Percentiles rank a stretch among this genome's conserved stretches.
phyloP scores from a whole-genome alignment of 2,113 vertebrate species.

The Pan paniscus region DNA sequence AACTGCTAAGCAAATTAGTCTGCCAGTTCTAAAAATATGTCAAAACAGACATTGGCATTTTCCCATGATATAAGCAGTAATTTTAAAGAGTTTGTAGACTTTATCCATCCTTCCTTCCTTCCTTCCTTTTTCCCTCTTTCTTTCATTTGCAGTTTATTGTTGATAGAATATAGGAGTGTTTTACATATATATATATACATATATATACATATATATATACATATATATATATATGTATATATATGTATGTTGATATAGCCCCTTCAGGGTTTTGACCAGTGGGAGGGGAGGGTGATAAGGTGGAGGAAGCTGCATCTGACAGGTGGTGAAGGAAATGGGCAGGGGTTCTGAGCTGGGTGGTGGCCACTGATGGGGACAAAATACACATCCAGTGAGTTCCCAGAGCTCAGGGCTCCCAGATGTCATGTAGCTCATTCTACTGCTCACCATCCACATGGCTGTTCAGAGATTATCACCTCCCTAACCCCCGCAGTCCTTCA shows the following conservation, averaged over 20 bases:
- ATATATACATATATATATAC: too few species aligned
- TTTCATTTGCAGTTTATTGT: not conserved
- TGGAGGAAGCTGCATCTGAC: not conserved
- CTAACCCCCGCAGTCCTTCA: not conserved
- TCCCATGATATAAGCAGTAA: not conserved
- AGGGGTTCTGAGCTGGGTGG: not conserved
- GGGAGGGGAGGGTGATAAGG: too few species aligned
- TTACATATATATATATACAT: not conserved
- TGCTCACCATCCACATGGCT: not conserved
- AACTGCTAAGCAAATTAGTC: not conserved
- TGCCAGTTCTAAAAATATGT: not conserved
- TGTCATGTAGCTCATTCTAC: accelerated
- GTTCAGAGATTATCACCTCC: not conserved
- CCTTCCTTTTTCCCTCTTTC: not conserved
- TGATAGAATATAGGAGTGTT: not conserved
- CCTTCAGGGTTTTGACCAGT: not conserved
- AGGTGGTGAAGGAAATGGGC: not conserved
- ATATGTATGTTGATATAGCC: not conserved
- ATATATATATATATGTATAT: not conserved
- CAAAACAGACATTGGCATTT: not conserved
- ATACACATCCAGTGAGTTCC: not conserved
- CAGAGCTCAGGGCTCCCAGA: not conserved
- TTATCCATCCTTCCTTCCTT: not conserved
- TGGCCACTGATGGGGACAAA: too few species aligned
- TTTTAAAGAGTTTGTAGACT: not conserved